Percentiles rank a stretch among this genome's conserved stretches.
Evolutionary conservation across 2,113 vertebrate species (phyloP).

Genomic region (Nothoprocta perdicaria): DNA sequence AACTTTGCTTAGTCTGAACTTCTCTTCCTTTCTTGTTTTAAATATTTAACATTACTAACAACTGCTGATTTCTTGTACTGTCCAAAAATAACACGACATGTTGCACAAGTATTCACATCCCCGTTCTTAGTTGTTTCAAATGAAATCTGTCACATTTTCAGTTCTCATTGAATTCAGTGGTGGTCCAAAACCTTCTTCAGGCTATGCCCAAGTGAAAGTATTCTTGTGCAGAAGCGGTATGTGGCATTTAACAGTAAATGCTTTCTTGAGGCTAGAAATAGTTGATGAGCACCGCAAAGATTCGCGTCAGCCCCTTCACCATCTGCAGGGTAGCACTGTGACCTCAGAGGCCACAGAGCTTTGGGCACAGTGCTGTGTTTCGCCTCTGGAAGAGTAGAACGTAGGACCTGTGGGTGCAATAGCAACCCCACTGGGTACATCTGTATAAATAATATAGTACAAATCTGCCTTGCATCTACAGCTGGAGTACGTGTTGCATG

Average conservation of each 20-base stretch:
- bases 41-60: not conserved
- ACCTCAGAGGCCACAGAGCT: not conserved
- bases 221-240: not conserved
- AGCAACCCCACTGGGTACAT: not conserved
- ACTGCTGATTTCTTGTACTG: not conserved
- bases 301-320: rapidly evolving
- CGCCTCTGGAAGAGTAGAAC: not conserved
- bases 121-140: not conserved
- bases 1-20: not conserved
- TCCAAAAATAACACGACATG: not conserved
- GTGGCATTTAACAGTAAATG: not conserved
- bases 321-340: not conserved
- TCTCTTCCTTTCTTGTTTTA: not conserved
- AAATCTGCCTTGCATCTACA: not conserved
- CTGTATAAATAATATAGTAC: not conserved
- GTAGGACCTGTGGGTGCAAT: no score
- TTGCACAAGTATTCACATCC: not conserved
- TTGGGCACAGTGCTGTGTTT: not conserved
- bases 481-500: not conserved
- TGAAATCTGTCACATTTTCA: not conserved
- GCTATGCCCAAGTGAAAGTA: not conserved
- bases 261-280: not conserved
- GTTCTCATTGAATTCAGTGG: not conserved
- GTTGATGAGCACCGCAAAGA: no score
- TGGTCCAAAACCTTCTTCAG: not conserved